Base-by-base conservation (phyloP, 2,888 invertebrate genomes). In the Polietes domitor region DNA sequence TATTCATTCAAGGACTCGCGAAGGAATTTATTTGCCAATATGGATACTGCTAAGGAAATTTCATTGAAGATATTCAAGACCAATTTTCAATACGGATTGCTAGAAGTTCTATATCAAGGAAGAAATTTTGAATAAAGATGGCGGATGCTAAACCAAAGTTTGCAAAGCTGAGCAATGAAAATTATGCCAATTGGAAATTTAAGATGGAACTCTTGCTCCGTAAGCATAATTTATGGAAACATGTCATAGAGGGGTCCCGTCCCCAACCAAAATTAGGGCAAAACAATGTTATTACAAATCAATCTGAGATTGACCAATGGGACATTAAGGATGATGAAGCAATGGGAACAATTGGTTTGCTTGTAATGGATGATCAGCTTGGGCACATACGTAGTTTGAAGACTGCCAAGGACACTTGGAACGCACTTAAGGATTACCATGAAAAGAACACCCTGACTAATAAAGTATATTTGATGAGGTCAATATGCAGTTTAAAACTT, bases 131-230 rank as follows among this genome's bases (percentile, higher is more conserved):
- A n/a, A n/a, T n/a, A n/a, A n/a, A n/a, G n/a, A n/a, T n/a, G n/a
- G n/a, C n/a, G n/a, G n/a, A n/a, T n/a, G n/a, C n/a, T n/a, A n/a
- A n/a, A n/a, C 74, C 65, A 6, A 73, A 53, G n/a, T 47, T 79
- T 68, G 28, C 53, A 68, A 73, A 65, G 24, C 58, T 79, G 7
- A 72, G 21, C 12, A 65, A 81, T 41, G 76, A 50, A 15, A 81
- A 81, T 43, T 80, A 80, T 63, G 73, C 82, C 6, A 80, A 80
- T 28, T 83, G 83, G 77, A 83, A 83, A 47, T 83, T 83, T 65
- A 80, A 37, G 10, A 7, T 83, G 80, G 83, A 77, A 7, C 32
- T 80, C 19, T 37, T 78, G 17, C 24, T 81, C 0, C 78, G 81
- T 43, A 84, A 81, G 78, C 70, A 84, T 15, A 63, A 77, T 80